phyloP scores from a whole-genome alignment of 2,113 vertebrate genomes.

The Bufo bufo region DNA sequence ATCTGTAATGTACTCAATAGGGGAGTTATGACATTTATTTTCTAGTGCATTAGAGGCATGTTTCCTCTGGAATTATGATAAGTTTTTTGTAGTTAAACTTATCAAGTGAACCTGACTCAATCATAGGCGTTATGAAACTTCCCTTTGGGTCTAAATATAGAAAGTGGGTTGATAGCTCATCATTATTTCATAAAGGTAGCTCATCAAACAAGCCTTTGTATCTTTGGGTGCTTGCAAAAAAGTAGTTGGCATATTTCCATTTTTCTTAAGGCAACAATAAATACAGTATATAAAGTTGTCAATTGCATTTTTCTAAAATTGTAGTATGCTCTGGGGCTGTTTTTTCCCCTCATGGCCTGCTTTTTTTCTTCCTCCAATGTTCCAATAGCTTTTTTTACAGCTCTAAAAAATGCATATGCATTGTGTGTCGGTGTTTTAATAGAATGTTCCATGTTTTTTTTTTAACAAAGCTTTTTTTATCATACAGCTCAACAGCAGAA shows the following conservation, averaged over 20 bases:
- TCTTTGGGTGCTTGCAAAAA: conserved; percentile 16
- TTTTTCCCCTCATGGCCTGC: too few relatives aligned
- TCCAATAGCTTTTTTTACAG: too few relatives aligned
- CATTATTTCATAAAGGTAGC: conserved; percentile 38
- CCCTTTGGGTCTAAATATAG: conserved; percentile 12
- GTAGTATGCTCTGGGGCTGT: too few relatives aligned
- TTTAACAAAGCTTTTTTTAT: too few relatives aligned
- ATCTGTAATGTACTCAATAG: neutral
- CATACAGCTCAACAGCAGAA: too few relatives aligned
- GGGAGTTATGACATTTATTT: neutral
- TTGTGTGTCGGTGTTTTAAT: too few relatives aligned
- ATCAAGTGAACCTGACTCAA: neutral
- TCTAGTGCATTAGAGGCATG: neutral
- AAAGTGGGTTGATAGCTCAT: conserved; percentile 42
- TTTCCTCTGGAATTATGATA: neutral
- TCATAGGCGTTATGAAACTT: neutral
- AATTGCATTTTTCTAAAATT: too few relatives aligned
- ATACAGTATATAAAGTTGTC: neutral
- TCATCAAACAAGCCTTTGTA: conserved; percentile 7
- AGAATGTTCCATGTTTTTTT: too few relatives aligned
- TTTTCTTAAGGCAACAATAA: neutral
- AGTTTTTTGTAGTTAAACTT: conserved; percentile 13
- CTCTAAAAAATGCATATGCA: too few relatives aligned
- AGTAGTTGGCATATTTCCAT: conserved; percentile 1
- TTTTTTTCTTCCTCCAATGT: too few relatives aligned